A percentile compares a stretch with the other conserved stretches of the same genome.
Evolutionary conservation across 1,140 invertebrate species (phyloP).

Genomic region (Drosophila guanche): DNA sequence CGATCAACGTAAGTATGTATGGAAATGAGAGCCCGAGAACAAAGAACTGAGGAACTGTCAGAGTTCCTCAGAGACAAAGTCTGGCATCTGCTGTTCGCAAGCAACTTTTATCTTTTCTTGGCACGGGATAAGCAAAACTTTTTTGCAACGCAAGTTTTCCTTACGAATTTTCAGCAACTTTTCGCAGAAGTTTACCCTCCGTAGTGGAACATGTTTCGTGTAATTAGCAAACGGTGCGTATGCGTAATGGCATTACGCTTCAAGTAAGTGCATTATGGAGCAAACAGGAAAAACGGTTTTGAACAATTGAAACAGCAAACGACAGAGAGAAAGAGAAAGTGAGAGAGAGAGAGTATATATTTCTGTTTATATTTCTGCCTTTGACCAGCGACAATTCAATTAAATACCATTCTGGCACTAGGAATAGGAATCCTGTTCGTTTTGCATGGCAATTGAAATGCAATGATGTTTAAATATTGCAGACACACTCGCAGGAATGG

Average conservation of each 20-base stretch:
- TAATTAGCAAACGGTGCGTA: slow-evolving; percentile 68
- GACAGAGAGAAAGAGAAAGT: background rate
- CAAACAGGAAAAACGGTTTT: slow-evolving; percentile 8
- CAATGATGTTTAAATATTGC: slow-evolving; percentile 4
- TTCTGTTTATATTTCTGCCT: background rate
- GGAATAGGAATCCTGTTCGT: background rate
- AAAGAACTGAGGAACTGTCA: too few relatives aligned
- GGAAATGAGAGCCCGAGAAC: too few relatives aligned
- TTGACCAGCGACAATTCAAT: slow-evolving; percentile 26
- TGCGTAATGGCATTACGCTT: slow-evolving; percentile 43
- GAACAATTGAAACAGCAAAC: background rate
- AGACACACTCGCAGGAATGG: background rate
- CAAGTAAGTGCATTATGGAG: slow-evolving; percentile 12
- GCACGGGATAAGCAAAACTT: slow-evolving; percentile 34
- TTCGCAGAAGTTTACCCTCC: slow-evolving; percentile 14
- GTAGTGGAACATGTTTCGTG: slow-evolving; percentile 30
- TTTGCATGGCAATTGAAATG: slow-evolving; percentile 15
- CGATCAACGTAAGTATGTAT: too few relatives aligned
- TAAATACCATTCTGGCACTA: background rate
- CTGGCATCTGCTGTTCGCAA: too few relatives aligned
- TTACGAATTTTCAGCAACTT: slow-evolving; percentile 30
- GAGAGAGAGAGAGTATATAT: too few relatives aligned
- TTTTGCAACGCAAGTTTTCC: slow-evolving; percentile 28
- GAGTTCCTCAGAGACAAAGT: too few relatives aligned
- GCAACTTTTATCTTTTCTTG: slow-evolving; percentile 5